Conservation (phyloP, 2,888 invertebrate genomes). For the Ametastegia equiseti region DNA sequence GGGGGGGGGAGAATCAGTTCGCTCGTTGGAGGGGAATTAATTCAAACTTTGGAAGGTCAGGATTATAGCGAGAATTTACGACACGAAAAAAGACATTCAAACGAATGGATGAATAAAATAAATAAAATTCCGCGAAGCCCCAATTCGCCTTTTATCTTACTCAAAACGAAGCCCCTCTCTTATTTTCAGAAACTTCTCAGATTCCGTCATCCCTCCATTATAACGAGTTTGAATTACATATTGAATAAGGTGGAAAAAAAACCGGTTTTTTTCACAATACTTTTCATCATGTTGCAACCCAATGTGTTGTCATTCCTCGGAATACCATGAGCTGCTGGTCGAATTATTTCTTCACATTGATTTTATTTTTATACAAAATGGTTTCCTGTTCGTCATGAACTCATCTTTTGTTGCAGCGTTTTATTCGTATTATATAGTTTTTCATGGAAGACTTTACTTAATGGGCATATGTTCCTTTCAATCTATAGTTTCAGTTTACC, state of each 20-base stretch:
- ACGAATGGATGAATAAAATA: conserved; percentile 38
- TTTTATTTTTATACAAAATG: no score
- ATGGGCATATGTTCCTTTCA: no score
- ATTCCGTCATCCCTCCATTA: background rate
- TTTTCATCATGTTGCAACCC: no score
- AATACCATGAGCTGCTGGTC: no score
- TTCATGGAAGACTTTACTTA: no score
- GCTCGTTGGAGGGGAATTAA: conserved; percentile 34
- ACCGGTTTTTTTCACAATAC: no score
- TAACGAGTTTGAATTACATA: background rate
- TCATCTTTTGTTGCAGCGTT: no score
- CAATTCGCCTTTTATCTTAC: conserved; percentile 4
- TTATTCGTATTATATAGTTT: no score
- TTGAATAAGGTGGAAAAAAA: background rate
- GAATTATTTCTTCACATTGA: no score
- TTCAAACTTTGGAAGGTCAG: conserved; percentile 35
- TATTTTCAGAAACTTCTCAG: background rate
- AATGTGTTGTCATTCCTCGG: no score
- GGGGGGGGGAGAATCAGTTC: background rate
- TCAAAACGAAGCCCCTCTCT: background rate
- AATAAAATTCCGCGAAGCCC: conserved; percentile 18
- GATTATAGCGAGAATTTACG: conserved; percentile 31
- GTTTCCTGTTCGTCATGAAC: no score
- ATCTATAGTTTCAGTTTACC: no score
- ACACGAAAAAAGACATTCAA: conserved; percentile 19